Conservation (phyloP, 2,113 vertebrate genomes). For the Zosterops japonicus region DNA sequence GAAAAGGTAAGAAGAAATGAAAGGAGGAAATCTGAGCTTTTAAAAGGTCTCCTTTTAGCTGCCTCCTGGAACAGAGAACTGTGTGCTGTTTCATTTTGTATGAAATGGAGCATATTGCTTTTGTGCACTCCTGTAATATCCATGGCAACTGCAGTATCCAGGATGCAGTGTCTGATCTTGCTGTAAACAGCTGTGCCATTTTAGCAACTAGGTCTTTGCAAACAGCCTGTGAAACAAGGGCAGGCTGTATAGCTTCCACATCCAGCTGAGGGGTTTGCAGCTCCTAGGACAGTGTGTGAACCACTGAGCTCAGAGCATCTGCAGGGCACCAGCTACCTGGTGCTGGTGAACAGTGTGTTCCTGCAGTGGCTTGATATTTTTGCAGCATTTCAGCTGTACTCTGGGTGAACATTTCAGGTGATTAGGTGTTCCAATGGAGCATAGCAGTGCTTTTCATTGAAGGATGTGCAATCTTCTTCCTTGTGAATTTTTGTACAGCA, state of each 20-base stretch:
- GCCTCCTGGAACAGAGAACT: not conserved
- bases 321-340: not conserved
- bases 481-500: not conserved
- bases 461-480: not conserved
- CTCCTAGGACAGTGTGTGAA: not conserved
- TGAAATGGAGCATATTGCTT: not conserved
- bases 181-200: constrained; percentile 37
- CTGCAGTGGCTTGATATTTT: not conserved
- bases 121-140: constrained; percentile 19
- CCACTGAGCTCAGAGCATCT: not conserved
- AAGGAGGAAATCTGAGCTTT: not conserved
- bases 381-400: not conserved
- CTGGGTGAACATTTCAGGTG: not conserved
- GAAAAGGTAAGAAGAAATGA: constrained; percentile 75
- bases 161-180: constrained; percentile 1
- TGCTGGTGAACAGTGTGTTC: not conserved
- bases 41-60: not conserved
- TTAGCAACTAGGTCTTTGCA: not conserved
- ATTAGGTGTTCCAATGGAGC: not conserved
- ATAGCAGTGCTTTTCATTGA: not conserved
- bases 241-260: not conserved
- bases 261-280: not conserved
- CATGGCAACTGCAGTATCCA: constrained; percentile 29
- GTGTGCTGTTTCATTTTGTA: not conserved
- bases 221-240: not conserved